A percentile compares a stretch with the other conserved stretches of the same genome.
Evolutionary conservation across 1,140 invertebrate genomes (phyloP).

Genomic region (Brachionus paranguensis): DNA sequence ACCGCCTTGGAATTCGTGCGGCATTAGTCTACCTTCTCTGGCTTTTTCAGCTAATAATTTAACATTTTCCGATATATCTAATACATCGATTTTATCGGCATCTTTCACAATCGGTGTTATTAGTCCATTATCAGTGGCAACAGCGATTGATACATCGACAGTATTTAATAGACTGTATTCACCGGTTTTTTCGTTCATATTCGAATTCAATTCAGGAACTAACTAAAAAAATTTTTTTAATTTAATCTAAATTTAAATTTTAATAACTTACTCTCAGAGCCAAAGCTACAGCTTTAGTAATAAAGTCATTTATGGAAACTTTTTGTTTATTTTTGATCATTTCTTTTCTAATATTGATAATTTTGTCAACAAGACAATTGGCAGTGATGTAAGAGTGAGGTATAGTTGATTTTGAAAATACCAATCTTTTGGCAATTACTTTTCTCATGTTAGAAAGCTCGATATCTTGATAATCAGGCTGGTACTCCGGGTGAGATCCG

Average conservation of each 20-base stretch:
- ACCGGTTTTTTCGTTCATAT: conserved; percentile 18
- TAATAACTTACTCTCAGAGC: conserved; percentile 19
- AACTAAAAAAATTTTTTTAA: not conserved
- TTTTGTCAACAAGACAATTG: conserved; percentile 77
- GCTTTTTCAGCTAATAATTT: conserved; percentile 73
- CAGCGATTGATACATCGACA: conserved; percentile 93
- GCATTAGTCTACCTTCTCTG: conserved; percentile 83
- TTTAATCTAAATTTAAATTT: not conserved
- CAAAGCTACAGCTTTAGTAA: conserved; percentile 72
- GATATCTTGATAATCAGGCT: conserved; percentile 29
- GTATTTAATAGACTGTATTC: conserved; percentile 64
- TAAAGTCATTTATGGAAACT: conserved; percentile 91
- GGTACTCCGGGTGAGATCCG: not conserved
- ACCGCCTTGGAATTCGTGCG: conserved; percentile 91
- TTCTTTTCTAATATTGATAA: conserved; percentile 64
- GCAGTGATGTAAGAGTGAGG: conserved; percentile 91
- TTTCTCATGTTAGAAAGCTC: conserved; percentile 11
- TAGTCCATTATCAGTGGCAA: conserved; percentile 85
- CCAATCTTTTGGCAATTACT: conserved; percentile 38
- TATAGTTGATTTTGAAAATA: conserved; percentile 60
- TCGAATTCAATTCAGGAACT: conserved; percentile 39
- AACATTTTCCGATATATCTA: conserved; percentile 25
- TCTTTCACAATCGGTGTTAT: conserved; percentile 95
- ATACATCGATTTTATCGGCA: conserved; percentile 65
- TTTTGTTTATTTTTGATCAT: conserved; percentile 75